Base-by-base conservation (phyloP, 2,888 invertebrate genomes). In the Lottia gigantea region DNA sequence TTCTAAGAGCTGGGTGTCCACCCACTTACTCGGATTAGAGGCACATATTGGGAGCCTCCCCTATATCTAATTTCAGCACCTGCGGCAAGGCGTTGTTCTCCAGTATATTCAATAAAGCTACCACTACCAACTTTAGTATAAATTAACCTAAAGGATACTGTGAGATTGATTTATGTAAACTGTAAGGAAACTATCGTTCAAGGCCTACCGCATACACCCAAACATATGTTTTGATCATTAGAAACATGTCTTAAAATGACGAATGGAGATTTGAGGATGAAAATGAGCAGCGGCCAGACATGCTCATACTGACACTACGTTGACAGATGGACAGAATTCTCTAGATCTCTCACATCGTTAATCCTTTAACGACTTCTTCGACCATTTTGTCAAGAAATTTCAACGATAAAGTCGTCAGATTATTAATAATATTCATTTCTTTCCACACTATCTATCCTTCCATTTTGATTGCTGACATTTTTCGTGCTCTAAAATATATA, bases 1-100 rank as follows among this genome's bases (percentile, higher is more conserved):
- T 19, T 55, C 55, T 23, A 12, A 23, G 55, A 55, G 23, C 23
- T 55, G 19, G 55, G 55, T 55, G 55, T 55, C 55, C 55, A 55
- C 55, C 55, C 55, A 23, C 55, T 55, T 23, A 55, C 55, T 23
- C 19, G 55, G 55, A 23, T 23, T 55, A 1, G 14, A 55, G 55
- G 55, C 55, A 55, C 19, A 55, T 55, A 11, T 12, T 55, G 55
- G 55, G 55, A 55, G 23, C 55, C 55, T 55, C 55, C 55, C 55
- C 55, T 16, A 23, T 19, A 55, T 55, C 55, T 14, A 12, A 55
- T 55, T 55, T 23, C 55, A 55, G 55, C 55, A 55, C 55, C 55
- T 55, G 55, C 55, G 55, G 55, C 55, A 55, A 55, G 55, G 55
- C 55, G 55, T 55, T 55, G 55, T 55, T 23, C 19, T 23, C 55